Conservation (phyloP, 2,113 vertebrate species). For the Prietella phreatophila region DNA sequence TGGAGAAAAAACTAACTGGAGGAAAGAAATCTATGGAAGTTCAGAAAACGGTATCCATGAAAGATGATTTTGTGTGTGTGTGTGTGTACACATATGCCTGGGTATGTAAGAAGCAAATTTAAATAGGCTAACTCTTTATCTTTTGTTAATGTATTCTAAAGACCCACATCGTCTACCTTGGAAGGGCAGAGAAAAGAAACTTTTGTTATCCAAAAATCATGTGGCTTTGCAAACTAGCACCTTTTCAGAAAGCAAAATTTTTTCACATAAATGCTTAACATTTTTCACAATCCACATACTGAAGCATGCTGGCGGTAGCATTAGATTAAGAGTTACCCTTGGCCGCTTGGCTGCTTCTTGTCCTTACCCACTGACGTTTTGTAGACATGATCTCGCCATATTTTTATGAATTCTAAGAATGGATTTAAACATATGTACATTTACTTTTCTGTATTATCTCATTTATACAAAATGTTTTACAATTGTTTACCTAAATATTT, state of each 20-base stretch:
- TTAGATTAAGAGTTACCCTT: neutral
- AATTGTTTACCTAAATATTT: neutral
- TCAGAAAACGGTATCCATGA: neutral
- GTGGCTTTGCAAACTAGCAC: neutral
- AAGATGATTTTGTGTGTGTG: neutral
- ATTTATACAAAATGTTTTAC: neutral
- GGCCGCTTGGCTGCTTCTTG: too few species aligned
- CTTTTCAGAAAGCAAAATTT: neutral
- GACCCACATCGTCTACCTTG: neutral
- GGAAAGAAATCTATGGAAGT: neutral
- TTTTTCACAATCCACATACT: neutral
- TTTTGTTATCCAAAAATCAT: neutral
- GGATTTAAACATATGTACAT: neutral
- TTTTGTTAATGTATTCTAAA: neutral
- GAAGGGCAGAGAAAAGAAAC: neutral
- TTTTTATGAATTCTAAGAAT: neutral
- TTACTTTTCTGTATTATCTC: too few species aligned
- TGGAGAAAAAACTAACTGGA: neutral
- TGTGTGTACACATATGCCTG: neutral
- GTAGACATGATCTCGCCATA: neutral
- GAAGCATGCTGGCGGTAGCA: neutral
- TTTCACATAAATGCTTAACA: neutral
- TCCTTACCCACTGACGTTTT: neutral
- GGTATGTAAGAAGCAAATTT: neutral
- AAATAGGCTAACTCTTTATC: neutral